phyloP scores from a whole-genome alignment of 2,797 vertebrate genomes.

The Molossus alvarezi region DNA sequence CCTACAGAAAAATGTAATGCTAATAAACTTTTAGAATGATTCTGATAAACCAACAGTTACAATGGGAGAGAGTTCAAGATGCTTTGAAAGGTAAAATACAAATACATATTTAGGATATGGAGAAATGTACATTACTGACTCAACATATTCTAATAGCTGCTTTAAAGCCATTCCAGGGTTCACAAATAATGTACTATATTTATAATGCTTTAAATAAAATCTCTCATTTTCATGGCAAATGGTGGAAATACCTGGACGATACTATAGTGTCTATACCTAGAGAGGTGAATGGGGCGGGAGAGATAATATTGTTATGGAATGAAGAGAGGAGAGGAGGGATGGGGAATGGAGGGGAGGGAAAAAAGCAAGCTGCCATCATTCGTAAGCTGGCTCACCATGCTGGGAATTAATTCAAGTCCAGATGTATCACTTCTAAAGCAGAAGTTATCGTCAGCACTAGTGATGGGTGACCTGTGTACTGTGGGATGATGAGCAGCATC shows the following conservation, averaged over 20 bases:
- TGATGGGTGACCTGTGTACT: neutral
- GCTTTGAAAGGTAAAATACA: constrained; percentile 3
- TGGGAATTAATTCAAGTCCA: neutral
- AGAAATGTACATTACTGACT: constrained; percentile 2
- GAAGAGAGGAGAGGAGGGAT: neutral
- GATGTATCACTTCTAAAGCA: neutral
- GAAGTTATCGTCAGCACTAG: neutral
- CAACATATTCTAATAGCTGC: constrained; percentile 63
- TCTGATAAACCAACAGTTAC: constrained; percentile 13
- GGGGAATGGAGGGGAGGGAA: no score
- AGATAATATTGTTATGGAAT: neutral
- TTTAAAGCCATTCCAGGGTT: constrained; percentile 23
- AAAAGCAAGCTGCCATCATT: neutral
- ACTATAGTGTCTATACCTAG: neutral
- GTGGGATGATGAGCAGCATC: rapidly evolving
- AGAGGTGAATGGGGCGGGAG: no score
- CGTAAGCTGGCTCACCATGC: neutral
- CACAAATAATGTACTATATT: constrained; percentile 62
- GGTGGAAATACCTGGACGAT: constrained; percentile 46
- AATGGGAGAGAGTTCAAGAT: neutral
- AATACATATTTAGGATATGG: neutral
- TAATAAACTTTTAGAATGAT: constrained; percentile 52
- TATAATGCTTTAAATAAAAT: constrained; percentile 45
- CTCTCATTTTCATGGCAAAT: constrained; percentile 45
- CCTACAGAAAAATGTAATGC: neutral